Percentiles rank a stretch among this genome's conserved stretches.
Conservation (phyloP, 2,888 invertebrate species). For the Ormyrus nitidulus region DNA sequence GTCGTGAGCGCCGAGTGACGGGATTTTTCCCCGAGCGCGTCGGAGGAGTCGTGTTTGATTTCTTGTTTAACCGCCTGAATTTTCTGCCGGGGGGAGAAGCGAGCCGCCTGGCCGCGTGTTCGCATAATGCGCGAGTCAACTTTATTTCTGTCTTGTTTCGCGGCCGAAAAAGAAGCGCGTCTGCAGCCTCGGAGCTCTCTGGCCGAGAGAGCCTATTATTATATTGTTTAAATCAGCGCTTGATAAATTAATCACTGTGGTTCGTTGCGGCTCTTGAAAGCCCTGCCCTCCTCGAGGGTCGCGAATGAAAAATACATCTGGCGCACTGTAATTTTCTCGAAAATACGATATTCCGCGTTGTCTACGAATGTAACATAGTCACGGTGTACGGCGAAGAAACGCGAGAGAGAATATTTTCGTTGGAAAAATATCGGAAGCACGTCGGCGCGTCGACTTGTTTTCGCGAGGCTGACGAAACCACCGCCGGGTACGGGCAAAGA, state of each 20-base stretch:
- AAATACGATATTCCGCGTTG: no score
- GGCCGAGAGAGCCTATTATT: slow-evolving; percentile 32
- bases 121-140: not conserved
- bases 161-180: no score
- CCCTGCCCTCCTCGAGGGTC: no score
- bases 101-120: not conserved
- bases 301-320: not conserved
- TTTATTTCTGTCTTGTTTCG: no score
- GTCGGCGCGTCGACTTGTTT: no score
- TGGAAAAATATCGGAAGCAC: no score
- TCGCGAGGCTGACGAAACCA: no score
- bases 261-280: not conserved
- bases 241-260: slow-evolving; percentile 49
- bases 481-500: no score
- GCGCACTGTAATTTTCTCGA: not conserved
- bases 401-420: no score
- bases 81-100: not conserved
- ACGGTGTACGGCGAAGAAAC: no score
- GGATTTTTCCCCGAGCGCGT: slow-evolving; percentile 10
- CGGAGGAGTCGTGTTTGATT: slow-evolving; percentile 25
- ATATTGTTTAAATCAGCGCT: slow-evolving; percentile 20
- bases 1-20: slow-evolving; percentile 24
- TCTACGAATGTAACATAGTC: no score
- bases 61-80: slow-evolving; percentile 41
- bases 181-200: not conserved